Evolutionary conservation across 2,888 invertebrate genomes (phyloP).

Genomic region (Hesperia comma): DNA sequence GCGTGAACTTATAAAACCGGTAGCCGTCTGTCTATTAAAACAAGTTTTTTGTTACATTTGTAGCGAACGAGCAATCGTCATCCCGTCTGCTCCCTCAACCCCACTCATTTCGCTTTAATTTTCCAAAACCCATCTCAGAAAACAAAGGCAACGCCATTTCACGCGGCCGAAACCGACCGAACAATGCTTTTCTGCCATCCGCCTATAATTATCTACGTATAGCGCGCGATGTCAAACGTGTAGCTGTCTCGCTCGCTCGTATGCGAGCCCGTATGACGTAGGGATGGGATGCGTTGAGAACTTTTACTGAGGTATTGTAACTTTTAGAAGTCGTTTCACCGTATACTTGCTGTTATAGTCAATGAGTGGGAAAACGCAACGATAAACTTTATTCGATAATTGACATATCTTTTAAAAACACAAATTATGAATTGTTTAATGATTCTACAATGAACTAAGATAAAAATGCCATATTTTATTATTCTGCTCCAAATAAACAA

Average conservation of each 20-base stretch:
- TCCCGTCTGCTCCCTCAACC: slow-evolving; percentile 68
- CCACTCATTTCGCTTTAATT: slow-evolving; percentile 75
- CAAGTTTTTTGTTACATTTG: slow-evolving; percentile 48
- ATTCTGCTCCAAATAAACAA: too few species aligned
- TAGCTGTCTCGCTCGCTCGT: slow-evolving; percentile 59
- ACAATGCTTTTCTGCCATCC: slow-evolving; percentile 73
- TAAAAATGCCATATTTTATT: too few species aligned
- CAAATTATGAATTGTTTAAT: too few species aligned
- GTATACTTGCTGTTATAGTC: neutral
- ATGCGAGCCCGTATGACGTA: slow-evolving; percentile 28
- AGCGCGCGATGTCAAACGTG: slow-evolving; percentile 65
- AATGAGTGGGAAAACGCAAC: neutral
- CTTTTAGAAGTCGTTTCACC: neutral
- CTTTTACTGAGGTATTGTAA: neutral
- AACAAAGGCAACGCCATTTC: slow-evolving; percentile 78
- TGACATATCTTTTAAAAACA: too few species aligned
- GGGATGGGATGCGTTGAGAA: slow-evolving; percentile 18
- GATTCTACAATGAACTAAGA: too few species aligned
- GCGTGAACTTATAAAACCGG: slow-evolving; percentile 21
- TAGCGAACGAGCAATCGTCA: slow-evolving; percentile 76
- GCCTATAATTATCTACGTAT: slow-evolving; percentile 63
- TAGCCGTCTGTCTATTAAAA: slow-evolving; percentile 27
- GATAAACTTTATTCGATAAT: neutral
- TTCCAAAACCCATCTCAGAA: slow-evolving; percentile 77
- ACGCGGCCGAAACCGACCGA: slow-evolving; percentile 79